phyloP scores from a whole-genome alignment of 2,797 vertebrate species.

The Scleropages formosus region DNA sequence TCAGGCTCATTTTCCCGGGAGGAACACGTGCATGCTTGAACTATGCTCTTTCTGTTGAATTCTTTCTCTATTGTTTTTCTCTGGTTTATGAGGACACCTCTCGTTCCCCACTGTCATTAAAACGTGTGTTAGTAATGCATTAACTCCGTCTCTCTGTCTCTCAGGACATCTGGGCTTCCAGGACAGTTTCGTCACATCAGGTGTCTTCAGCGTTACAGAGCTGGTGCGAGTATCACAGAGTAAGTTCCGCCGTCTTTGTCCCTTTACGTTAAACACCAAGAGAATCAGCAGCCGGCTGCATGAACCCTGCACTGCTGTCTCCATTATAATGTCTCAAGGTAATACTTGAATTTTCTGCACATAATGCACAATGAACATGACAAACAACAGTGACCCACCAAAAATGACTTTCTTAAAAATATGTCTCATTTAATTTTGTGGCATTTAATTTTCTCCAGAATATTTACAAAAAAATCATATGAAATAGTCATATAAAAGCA shows the following conservation, averaged over 20 bases:
- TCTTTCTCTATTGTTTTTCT: not conserved
- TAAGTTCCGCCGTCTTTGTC: slow-evolving; percentile 65
- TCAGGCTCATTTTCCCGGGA: slow-evolving; percentile 65
- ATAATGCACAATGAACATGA: slow-evolving; percentile 31
- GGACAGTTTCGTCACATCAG: slow-evolving; percentile 97
- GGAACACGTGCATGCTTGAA: not conserved
- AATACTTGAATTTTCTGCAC: slow-evolving; percentile 38
- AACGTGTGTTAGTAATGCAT: not conserved
- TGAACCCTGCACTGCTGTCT: slow-evolving; percentile 27
- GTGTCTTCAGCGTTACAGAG: slow-evolving; percentile 96
- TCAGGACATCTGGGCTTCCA: slow-evolving; percentile 96
- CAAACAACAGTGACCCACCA: not conserved
- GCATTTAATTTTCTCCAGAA: not conserved
- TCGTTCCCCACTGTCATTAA: not conserved
- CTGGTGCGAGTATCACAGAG: slow-evolving; percentile 97
- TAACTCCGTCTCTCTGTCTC: slow-evolving; percentile 45
- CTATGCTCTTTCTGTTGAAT: too few relatives aligned
- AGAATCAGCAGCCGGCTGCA: not conserved
- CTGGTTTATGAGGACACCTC: not conserved
- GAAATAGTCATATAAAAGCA: not conserved
- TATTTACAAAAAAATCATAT: not conserved
- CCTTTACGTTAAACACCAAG: not conserved
- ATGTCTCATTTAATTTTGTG: too few relatives aligned
- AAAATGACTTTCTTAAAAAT: not conserved
- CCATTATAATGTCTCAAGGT: slow-evolving; percentile 35